Percentiles rank a stretch among this genome's conserved stretches.
Conservation (phyloP, 1,140 invertebrate genomes). For the Neodiprion lecontei region DNA sequence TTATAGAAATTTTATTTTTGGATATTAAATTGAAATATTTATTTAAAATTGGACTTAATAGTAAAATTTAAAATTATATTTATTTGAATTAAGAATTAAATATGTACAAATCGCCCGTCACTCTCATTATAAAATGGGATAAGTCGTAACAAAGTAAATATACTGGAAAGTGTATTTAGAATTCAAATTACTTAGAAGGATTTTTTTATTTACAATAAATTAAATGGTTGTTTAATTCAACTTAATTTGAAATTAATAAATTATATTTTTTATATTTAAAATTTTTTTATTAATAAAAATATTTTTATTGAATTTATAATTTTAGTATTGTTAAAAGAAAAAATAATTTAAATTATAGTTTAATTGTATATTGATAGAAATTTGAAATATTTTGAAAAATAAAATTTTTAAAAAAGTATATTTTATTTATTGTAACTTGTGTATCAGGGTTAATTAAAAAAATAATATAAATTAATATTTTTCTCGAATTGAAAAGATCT, state of each 20-base stretch:
- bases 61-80: conserved; percentile 38
- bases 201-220: conserved; percentile 67
- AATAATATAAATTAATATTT: too few species aligned
- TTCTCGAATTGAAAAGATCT: too few species aligned
- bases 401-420: too few species aligned
- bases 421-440: too few species aligned
- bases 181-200: conserved; percentile 27
- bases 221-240: conserved; percentile 55
- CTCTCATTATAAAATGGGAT: conserved; percentile 59
- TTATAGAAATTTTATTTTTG: too few species aligned
- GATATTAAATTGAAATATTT: too few species aligned
- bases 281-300: conserved; percentile 44
- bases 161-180: conserved; percentile 56
- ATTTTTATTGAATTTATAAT: conserved; percentile 39
- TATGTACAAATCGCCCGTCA: conserved; percentile 75
- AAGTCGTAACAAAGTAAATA: conserved; percentile 53
- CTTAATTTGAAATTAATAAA: conserved; percentile 52
- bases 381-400: too few species aligned
- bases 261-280: conserved; percentile 41
- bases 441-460: too few species aligned
- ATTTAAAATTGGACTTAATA: too few species aligned
- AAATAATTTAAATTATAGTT: too few species aligned
- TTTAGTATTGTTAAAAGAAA: conserved; percentile 39
- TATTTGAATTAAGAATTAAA: conserved; percentile 58
- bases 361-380: too few species aligned